Base-by-base conservation (phyloP, 2,888 invertebrate genomes). In the Leptinotarsa tumamoca region DNA sequence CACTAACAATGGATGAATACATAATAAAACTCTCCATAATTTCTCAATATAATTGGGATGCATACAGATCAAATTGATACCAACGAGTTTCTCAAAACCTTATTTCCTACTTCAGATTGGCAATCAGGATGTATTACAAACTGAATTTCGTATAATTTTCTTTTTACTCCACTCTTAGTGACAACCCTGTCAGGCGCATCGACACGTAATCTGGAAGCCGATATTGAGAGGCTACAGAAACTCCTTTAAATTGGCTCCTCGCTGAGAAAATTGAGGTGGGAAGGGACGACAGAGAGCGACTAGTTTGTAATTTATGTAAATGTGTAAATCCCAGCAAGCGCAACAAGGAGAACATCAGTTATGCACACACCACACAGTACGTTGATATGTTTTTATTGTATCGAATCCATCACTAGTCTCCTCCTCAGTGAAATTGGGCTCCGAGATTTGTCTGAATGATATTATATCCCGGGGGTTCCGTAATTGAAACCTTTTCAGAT, bases 251-350 rank as follows among this genome's bases (percentile, higher is more conserved):
- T 63, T 63, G 63, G 63, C 63, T 63, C 63, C 43, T 63, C n/a
- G 63, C 33, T 43, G 17, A 18, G 63, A 63, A 63, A 63, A 63
- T 27, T 43, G 63, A 63, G 63, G 63, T 63, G 63, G n/a, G 43
- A 63, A 63, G 63, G 18, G 43, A 63, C 33, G 63, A 63, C 63
- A 63, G 63, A 63, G 63, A 63, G 63, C 21, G 43, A 27, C 63
- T 63, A 58, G 49, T 61, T 49, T 27, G 56, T 17, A 58, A 70
- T 70, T 70, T 70, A 70, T 70, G 58, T 58, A 43, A 58, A 70
- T 70, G 50, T 21, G n/a, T 21, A 2, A 33, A 17, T 63, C 18
- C 7, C 17, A 63, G 14, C n/a, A 33, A 63, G 63, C 27, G 33
- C 63, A 63, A 63, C 43, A 63, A 43, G 43, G 43, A 27, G n/a